phyloP scores from a whole-genome alignment of 2,797 vertebrate species.

The Cynodonichthys magdalenae region DNA sequence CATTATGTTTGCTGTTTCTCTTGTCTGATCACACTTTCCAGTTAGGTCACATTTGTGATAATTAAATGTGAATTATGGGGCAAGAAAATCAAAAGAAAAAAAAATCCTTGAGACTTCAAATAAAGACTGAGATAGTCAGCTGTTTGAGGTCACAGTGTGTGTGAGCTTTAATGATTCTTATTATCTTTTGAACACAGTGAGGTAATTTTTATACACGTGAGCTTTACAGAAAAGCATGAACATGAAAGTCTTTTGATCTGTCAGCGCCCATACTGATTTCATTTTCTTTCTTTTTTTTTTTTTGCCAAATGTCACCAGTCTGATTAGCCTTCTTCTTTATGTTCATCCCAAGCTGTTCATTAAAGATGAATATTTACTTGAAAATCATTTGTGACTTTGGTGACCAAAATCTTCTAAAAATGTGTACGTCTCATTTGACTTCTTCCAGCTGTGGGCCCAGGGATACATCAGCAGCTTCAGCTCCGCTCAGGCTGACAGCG shows the following conservation, averaged over 20 bases:
- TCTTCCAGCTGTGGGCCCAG: constrained; percentile 6
- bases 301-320: constrained; percentile 9
- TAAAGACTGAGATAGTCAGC: constrained; percentile 3
- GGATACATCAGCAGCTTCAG: constrained; percentile 13
- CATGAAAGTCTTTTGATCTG: constrained; percentile 14
- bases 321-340: neutral
- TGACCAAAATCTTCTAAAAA: constrained; percentile 5
- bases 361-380: neutral
- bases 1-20: constrained; percentile 35
- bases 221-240: constrained; percentile 8
- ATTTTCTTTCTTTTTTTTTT: neutral
- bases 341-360: neutral
- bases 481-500: constrained; percentile 8
- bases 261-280: constrained; percentile 1
- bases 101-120: neutral
- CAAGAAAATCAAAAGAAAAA: constrained; percentile 14
- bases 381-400: neutral
- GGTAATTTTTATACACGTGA: neutral
- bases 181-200: neutral
- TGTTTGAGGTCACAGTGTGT: constrained; percentile 2
- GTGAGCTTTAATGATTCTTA: constrained; percentile 13
- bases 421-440: neutral
- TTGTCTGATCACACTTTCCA: constrained; percentile 34
- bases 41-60: constrained; percentile 33
- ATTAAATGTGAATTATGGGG: constrained; percentile 26